Conservation (phyloP, 2,888 invertebrate species). For the Trachelus iudaicus region DNA sequence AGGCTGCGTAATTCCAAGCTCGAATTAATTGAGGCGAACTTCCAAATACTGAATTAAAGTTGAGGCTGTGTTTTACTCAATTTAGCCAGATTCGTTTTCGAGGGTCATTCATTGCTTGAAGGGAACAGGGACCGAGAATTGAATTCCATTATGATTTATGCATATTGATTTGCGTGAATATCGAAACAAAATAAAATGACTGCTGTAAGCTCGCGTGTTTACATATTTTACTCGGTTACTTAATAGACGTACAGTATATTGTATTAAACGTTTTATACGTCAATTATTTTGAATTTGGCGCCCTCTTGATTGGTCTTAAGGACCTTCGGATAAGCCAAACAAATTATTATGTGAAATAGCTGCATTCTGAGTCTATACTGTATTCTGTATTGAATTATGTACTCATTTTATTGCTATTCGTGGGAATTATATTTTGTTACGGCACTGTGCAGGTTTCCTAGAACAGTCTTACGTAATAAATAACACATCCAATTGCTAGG, state of each 20-base stretch:
- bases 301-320: neutral
- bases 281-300: neutral
- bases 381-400: neutral
- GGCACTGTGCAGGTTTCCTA: neutral
- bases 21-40: neutral
- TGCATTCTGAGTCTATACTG: neutral
- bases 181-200: neutral
- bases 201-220: neutral
- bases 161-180: neutral
- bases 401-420: neutral
- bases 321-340: too few relatives aligned
- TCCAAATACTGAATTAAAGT: neutral
- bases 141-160: neutral
- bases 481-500: neutral
- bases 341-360: neutral
- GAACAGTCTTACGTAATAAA: neutral
- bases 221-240: neutral
- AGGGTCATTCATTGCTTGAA: neutral
- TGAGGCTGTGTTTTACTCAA: neutral
- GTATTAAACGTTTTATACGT: neutral
- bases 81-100: neutral
- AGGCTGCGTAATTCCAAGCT: neutral
- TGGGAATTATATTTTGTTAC: neutral
- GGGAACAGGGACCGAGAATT: neutral
- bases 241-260: neutral